These are phyloP conservation scores for Dinomys branickii DNA, from an alignment of 2,113 vertebrate species.

Conservation along the genomic window DNA sequence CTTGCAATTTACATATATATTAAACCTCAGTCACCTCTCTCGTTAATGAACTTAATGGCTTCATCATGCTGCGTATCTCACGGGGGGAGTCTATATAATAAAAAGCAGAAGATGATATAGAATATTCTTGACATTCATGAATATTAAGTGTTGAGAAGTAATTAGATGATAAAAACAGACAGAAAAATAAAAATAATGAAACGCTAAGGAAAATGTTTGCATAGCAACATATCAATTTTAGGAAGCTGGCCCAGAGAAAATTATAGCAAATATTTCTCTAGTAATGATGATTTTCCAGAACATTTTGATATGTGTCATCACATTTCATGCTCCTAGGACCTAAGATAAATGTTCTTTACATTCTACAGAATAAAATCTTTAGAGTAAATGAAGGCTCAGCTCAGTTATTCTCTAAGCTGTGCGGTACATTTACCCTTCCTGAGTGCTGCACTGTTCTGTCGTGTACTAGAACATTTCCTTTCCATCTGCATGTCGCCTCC, in stretches of 20 bases:
- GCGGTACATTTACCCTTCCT: background rate
- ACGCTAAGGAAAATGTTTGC: constrained; percentile 33
- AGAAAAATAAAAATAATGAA: constrained; percentile 66
- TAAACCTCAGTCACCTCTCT: constrained; percentile 5
- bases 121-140: constrained; percentile 45
- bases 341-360: background rate
- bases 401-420: background rate
- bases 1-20: constrained; percentile 64
- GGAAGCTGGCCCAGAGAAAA: constrained; percentile 19
- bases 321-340: background rate
- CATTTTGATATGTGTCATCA: background rate
- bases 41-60: constrained; percentile 58
- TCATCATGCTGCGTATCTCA: constrained; percentile 42
- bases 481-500: background rate
- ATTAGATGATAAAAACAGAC: constrained; percentile 64
- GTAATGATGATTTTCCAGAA: background rate
- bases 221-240: background rate
- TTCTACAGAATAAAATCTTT: background rate
- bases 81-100: constrained; percentile 19
- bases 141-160: constrained; percentile 62
- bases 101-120: background rate
- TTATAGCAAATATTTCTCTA: constrained; percentile 2
- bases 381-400: background rate
- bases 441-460: background rate
- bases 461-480: background rate